phyloP scores from a whole-genome alignment of 2,888 invertebrate genomes.

The Diarsia mendica region DNA sequence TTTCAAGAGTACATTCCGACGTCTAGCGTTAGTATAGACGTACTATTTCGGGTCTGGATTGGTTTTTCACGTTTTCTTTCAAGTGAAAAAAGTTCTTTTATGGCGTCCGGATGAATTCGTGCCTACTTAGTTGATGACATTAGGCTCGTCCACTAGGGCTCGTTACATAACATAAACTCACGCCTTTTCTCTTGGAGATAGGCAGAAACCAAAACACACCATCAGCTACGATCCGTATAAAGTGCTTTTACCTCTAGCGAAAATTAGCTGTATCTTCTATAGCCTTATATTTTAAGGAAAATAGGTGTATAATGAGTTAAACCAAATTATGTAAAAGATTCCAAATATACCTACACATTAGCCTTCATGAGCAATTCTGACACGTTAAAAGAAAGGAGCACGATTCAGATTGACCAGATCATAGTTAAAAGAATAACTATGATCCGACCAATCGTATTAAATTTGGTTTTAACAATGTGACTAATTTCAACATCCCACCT shows the following conservation, averaged over 20 bases:
- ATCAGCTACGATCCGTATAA: too few relatives aligned
- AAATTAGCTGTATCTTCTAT: neutral
- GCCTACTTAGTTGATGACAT: neutral
- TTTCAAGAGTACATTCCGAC: conserved; percentile 2
- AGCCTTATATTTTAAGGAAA: neutral
- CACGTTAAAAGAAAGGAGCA: neutral
- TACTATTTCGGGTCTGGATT: conserved; percentile 14
- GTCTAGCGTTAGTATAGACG: neutral
- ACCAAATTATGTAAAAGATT: too few relatives aligned
- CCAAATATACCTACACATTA: too few relatives aligned
- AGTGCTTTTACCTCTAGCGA: neutral
- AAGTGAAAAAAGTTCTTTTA: neutral
- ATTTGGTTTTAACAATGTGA: neutral
- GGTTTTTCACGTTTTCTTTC: neutral
- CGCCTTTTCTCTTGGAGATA: too few relatives aligned
- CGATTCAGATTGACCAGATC: neutral
- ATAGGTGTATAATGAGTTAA: neutral
- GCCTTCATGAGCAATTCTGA: too few relatives aligned
- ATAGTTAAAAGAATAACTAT: too few relatives aligned
- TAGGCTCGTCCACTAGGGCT: neutral
- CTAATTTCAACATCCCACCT: neutral
- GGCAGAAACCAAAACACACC: too few relatives aligned
- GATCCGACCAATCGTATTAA: neutral
- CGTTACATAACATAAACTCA: too few relatives aligned
- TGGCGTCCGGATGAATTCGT: neutral